A percentile compares a stretch with the other conserved stretches of the same genome.
Conservation (phyloP, 2,797 vertebrate species). For the Schizothorax lantsangensis region DNA sequence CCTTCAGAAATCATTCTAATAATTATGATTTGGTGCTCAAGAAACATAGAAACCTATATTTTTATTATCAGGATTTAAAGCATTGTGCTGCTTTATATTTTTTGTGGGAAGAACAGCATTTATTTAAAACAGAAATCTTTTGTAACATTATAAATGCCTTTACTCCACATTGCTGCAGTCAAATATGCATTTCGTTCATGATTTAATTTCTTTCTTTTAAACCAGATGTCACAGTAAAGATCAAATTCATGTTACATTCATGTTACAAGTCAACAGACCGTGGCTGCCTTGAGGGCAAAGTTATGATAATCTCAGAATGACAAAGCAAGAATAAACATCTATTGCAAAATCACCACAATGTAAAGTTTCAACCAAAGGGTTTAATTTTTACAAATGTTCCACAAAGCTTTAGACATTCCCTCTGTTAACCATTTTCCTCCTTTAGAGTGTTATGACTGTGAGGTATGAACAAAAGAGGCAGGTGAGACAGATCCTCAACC, state of each 20-base stretch:
- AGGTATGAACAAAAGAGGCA: not conserved
- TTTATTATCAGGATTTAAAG: not conserved
- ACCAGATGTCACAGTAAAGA: not conserved
- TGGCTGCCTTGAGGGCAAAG: not conserved
- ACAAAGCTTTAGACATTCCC: not conserved
- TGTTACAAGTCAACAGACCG: not conserved
- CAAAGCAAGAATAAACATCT: slow-evolving; percentile 22
- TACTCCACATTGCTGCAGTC: no score
- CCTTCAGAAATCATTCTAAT: no score
- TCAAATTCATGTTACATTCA: not conserved
- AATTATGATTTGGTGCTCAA: not conserved
- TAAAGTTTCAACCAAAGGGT: slow-evolving; percentile 18
- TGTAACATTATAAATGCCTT: no score
- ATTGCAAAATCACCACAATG: not conserved
- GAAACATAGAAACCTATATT: not conserved
- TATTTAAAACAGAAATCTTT: no score
- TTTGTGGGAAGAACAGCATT: not conserved
- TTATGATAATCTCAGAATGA: not conserved
- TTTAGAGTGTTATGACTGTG: not conserved
- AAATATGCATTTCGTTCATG: no score
- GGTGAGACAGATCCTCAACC: not conserved
- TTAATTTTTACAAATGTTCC: slow-evolving; percentile 25
- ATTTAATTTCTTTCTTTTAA: not conserved
- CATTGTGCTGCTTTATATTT: not conserved
- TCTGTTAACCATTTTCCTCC: slow-evolving; percentile 26